These are phyloP conservation scores for Gulo gulo DNA, from an alignment of 2,113 vertebrate species.

Conservation along the genomic window DNA sequence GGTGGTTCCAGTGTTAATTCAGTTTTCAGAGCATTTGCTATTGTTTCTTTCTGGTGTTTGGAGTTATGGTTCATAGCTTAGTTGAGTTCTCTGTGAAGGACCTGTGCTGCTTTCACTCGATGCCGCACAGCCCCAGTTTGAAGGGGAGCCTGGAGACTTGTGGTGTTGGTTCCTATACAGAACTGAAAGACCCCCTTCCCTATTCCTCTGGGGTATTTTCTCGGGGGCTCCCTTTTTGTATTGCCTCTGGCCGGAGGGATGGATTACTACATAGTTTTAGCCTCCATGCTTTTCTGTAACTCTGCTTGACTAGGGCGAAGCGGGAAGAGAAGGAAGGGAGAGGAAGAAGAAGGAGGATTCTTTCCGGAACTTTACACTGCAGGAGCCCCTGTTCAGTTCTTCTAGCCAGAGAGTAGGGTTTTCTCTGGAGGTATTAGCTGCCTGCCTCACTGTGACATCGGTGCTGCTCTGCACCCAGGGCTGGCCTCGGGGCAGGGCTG, in stretches of 20 bases:
- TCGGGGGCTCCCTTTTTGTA: background rate
- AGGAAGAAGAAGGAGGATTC: background rate
- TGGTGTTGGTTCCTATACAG: background rate
- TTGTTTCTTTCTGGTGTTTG: background rate
- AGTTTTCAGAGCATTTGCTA: background rate
- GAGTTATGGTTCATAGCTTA: background rate
- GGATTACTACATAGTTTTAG: background rate
- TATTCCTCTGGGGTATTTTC: background rate
- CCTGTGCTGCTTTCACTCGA: background rate
- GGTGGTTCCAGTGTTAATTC: background rate
- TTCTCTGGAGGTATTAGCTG: background rate
- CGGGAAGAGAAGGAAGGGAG: background rate
- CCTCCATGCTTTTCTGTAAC: background rate
- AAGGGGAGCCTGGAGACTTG: background rate
- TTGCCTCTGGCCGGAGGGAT: background rate
- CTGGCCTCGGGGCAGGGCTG: background rate
- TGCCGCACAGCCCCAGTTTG: background rate
- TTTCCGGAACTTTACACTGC: background rate
- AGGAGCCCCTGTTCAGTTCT: background rate
- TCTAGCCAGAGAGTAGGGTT: background rate
- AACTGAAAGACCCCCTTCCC: background rate
- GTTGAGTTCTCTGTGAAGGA: background rate
- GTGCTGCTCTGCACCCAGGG: background rate
- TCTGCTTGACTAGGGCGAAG: background rate
- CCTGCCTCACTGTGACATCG: background rate